Percentiles rank a stretch among this genome's conserved stretches.
Evolutionary conservation across 2,888 invertebrate genomes (phyloP).

Genomic region (Pegoplata infirma): DNA sequence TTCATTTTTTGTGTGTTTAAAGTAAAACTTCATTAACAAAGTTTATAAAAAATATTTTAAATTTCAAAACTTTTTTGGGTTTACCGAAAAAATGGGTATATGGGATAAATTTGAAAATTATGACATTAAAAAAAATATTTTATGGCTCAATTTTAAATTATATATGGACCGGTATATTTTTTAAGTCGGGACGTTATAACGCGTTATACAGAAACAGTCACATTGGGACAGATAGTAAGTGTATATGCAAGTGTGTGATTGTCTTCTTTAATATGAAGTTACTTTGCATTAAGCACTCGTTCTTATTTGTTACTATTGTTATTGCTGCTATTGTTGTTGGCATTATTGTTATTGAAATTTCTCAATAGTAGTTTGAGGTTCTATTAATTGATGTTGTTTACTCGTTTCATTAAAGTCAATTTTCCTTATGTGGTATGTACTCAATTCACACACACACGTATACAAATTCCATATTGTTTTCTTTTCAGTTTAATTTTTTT

Average conservation of each 20-base stretch:
- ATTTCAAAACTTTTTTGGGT: no score
- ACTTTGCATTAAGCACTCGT: conserved; percentile 41
- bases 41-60: no score
- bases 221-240: background rate
- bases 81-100: no score
- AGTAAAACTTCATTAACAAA: no score
- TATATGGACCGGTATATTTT: no score
- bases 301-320: conserved; percentile 16
- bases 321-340: conserved; percentile 20
- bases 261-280: conserved; percentile 28
- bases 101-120: no score
- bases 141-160: no score
- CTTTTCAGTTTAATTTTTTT: background rate
- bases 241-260: background rate
- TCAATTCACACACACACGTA: background rate
- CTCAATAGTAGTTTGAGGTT: conserved; percentile 41
- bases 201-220: no score
- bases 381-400: conserved; percentile 53
- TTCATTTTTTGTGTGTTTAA: no score
- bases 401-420: conserved; percentile 49
- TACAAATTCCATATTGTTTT: background rate
- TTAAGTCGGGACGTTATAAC: no score
- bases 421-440: conserved; percentile 22
- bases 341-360: no score
- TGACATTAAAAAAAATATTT: no score